phyloP scores from a whole-genome alignment of 1,140 invertebrate genomes.

The Pogonognathellus flavescens region DNA sequence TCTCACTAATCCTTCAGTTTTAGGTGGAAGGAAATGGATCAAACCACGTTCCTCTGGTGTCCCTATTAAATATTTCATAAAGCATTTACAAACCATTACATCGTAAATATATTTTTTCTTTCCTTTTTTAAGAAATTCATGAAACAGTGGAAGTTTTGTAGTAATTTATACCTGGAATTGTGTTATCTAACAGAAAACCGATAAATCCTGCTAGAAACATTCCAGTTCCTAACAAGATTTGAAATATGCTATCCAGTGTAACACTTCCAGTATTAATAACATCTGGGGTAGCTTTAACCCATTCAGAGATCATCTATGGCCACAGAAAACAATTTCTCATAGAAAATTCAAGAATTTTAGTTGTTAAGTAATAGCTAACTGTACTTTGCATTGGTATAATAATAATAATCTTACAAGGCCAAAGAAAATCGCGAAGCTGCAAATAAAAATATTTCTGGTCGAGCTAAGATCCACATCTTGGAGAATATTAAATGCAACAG shows the following conservation, averaged over 20 bases:
- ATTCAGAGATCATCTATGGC: conserved; percentile 78
- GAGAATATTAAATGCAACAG: conserved; percentile 74
- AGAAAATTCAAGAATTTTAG: too few relatives aligned
- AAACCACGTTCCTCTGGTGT: conserved; percentile 66
- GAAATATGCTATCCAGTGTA: conserved; percentile 80
- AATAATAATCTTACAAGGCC: conserved; percentile 75
- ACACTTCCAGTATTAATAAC: conserved; percentile 79
- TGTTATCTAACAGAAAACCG: conserved; percentile 73
- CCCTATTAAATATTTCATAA: conserved; percentile 38
- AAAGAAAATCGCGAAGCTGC: conserved; percentile 88
- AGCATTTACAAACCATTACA: background rate
- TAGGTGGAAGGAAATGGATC: conserved; percentile 25
- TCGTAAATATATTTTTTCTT: conserved; percentile 64
- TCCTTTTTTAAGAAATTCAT: too few relatives aligned
- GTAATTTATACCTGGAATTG: conserved; percentile 70
- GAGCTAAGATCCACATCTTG: conserved; percentile 86
- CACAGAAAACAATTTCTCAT: background rate
- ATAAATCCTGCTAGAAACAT: conserved; percentile 73
- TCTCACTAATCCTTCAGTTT: background rate
- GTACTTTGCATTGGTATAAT: too few relatives aligned
- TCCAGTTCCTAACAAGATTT: conserved; percentile 82
- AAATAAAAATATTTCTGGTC: conserved; percentile 85
- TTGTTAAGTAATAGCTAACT: too few relatives aligned
- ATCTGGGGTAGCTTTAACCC: conserved; percentile 75
- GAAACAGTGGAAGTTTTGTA: background rate